Evolutionary conservation across 2,113 vertebrate genomes (phyloP).

Genomic region (Cryptotis parvus): DNA sequence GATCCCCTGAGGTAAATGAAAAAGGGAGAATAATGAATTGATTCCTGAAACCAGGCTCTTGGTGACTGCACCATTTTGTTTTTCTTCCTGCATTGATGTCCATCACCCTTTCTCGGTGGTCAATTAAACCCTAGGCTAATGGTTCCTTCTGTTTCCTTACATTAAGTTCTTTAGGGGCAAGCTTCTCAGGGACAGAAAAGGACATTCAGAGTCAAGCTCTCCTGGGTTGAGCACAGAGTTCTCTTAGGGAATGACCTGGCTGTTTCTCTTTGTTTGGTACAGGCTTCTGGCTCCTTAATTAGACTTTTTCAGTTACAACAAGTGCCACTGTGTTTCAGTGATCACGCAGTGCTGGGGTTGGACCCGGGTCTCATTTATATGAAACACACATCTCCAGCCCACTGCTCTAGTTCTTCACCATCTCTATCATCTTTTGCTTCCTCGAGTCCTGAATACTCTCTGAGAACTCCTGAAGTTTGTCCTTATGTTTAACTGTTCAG

Average conservation of each 20-base stretch:
- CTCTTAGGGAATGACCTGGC: not conserved
- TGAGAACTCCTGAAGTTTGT: not conserved
- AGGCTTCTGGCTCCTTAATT: not conserved
- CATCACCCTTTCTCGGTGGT: constrained; percentile 25
- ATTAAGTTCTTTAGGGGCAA: not conserved
- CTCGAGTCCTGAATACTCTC: not conserved
- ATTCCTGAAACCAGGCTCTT: not conserved
- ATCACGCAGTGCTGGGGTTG: too few relatives aligned
- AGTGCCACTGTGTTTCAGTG: too few relatives aligned
- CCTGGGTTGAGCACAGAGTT: not conserved
- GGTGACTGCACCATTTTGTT: constrained; percentile 3
- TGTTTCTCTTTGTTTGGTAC: not conserved
- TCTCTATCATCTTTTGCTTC: not conserved
- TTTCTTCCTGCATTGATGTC: constrained; percentile 60
- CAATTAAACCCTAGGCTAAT: constrained; percentile 33
- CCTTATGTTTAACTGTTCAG: not conserved
- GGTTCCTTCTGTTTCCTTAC: constrained; percentile 34
- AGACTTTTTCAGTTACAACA: not conserved
- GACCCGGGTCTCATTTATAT: not conserved
- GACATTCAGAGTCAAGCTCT: not conserved
- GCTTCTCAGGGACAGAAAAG: not conserved
- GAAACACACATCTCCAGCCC: not conserved
- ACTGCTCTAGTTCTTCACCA: not conserved
- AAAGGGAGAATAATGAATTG: constrained; percentile 32
- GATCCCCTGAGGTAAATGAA: constrained; percentile 29